These are phyloP conservation scores for Timandra comae DNA, from an alignment of 2,888 invertebrate species.

Conservation along the genomic window DNA sequence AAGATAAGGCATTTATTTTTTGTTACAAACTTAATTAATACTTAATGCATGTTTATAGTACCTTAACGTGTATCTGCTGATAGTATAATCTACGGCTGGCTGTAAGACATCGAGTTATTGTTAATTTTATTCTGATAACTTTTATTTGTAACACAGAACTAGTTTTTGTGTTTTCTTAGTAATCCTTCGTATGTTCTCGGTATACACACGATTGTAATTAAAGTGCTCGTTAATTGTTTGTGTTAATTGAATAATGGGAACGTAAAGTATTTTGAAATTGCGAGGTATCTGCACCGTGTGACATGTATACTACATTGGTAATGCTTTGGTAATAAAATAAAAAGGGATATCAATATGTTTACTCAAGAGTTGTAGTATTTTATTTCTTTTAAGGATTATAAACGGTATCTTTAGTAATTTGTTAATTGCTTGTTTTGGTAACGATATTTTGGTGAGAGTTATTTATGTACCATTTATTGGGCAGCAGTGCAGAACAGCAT, in stretches of 20 bases:
- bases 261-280: background rate
- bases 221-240: slow-evolving; percentile 14
- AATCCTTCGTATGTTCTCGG: slow-evolving; percentile 13
- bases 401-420: too few species aligned
- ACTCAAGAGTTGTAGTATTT: too few species aligned
- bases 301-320: too few species aligned
- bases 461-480: too few species aligned
- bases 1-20: slow-evolving; percentile 52
- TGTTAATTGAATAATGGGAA: slow-evolving; percentile 17
- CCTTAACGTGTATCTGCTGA: slow-evolving; percentile 45
- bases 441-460: too few species aligned
- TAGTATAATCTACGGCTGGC: slow-evolving; percentile 42
- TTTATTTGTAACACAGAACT: slow-evolving; percentile 4
- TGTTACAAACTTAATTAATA: slow-evolving; percentile 62
- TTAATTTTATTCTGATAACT: background rate
- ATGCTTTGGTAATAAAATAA: too few species aligned
- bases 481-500: too few species aligned
- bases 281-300: too few species aligned
- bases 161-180: slow-evolving; percentile 14
- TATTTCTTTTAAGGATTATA: too few species aligned
- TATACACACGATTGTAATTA: slow-evolving; percentile 11
- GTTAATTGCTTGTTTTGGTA: too few species aligned
- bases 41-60: slow-evolving; percentile 54
- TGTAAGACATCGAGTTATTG: slow-evolving; percentile 4
- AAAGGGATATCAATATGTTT: too few species aligned